Base-by-base conservation (phyloP, 2,888 invertebrate genomes). In the Sericinus montela region DNA sequence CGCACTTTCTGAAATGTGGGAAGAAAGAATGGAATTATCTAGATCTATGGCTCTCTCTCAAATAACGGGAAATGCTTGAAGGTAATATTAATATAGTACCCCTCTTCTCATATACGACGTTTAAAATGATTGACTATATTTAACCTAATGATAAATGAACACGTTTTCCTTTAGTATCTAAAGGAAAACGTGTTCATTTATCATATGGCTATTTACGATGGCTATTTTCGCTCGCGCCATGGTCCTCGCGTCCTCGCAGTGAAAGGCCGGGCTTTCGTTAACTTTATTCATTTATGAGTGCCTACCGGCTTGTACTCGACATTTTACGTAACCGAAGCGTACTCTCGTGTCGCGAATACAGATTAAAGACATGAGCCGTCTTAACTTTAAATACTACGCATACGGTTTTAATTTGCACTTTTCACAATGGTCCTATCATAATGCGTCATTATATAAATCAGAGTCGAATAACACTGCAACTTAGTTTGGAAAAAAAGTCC, bases 191-290 rank as follows among this genome's bases (percentile, higher is more conserved):
- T 19, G 2, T 19, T 19, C 19, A 5, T 19, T 19, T 19, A 19
- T 19, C 2, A 3, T 3, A 19, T 19, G 5, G n/a, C n/a, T 5
- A 19, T 19, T 3, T 5, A 19, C 5, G 2, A 19, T 5, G 19
- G 19, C 2, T 19, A 19, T 19, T 19, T 19, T 19, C 19, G 19
- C 19, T 19, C 19, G 5, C 19, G 39, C 28, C 42, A 50, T 49
- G 52, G 53, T 56, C 53, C 53, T 51, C 51, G 36, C 28, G 53
- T 56, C 53, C 53, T 51, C 51, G 36, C 28, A 57, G 66, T 65
- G 66, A 66, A 66, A 66, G 66, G 65, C 52, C 32, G 41, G 49
- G 54, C 54, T 56, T 61, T 57, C 53, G 50, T 57, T 54, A 48
- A 52, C 41, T 52, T 54, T 51, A 53, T 58, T 54, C 50, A 53